Evolutionary conservation across 2,888 invertebrate species (phyloP), one percentile per base, ranked within the genome.

Genomic region (Choristoneura rosaceana): DNA sequence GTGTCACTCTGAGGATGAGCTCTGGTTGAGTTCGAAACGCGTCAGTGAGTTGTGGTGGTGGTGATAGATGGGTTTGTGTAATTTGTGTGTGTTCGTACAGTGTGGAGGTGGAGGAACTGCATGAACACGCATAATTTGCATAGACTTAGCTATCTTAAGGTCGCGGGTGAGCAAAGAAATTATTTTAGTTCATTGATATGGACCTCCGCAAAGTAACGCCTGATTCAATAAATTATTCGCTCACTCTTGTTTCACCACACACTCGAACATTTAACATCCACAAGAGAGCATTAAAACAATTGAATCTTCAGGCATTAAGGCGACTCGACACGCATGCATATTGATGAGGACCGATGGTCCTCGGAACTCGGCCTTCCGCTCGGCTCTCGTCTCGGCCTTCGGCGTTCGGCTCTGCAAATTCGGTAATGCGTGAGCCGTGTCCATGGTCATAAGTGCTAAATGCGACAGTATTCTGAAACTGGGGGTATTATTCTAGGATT

Each of bases 401-500:
- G 59, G 47, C 47, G 4, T 59, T 59, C 34, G 34, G 34, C 43
- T 43, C 43, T 14, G 47, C n/a, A n/a, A n/a, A 47, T 47, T 66
- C 74, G 71, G 74, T 80, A 80, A 80, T 80, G 79, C 77, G 76
- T 74, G 77, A 70, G 73, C 70, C 79, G 75, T 80, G 79, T 80
- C 74, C 17, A 61, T 61, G 75, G 74, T 69, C 71, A 65, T 41
- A 69, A 79, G 78, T 77, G 77, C 76, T 78, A 75, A 74, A 71
- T 4, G 61, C 12, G 41, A 41, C 61, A 5, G 61, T 61, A 61
- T 61, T 61, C 61, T 43, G 61, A 9, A 60, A 17, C 41, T 17
- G 43, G 38, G 34, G 5, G 0, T 15, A 9, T 7, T 15, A 17
- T 17, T 52, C 17, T 8, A 52, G 2, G 15, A 9, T 5, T 52